These are phyloP conservation scores for Epistrophe grossulariae DNA, from an alignment of 2,888 invertebrate genomes.

Conservation along the genomic window DNA sequence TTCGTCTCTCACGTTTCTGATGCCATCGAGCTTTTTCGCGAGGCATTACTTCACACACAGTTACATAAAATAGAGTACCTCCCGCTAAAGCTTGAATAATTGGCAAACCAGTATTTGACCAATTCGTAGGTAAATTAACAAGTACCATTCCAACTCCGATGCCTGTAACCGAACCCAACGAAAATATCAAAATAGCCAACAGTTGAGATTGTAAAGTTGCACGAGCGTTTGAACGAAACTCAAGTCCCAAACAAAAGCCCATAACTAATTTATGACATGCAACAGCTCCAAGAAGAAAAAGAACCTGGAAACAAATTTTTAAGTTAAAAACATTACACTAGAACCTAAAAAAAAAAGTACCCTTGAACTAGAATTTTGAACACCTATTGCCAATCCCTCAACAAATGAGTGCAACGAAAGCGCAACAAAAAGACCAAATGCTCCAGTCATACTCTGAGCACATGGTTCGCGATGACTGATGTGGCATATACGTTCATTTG, in stretches of 20 bases:
- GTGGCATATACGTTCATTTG: conserved; percentile 85
- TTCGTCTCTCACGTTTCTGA: conserved; percentile 84
- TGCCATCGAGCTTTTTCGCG: conserved; percentile 91
- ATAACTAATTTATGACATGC: conserved; percentile 93
- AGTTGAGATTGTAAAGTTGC: conserved; percentile 84
- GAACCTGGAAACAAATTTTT: conserved; percentile 85
- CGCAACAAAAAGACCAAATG: conserved; percentile 89
- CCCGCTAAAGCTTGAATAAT: conserved; percentile 90
- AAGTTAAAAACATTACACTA: too few species aligned
- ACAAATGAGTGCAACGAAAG: conserved; percentile 91
- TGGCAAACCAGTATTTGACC: conserved; percentile 84
- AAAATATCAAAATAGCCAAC: conserved; percentile 87
- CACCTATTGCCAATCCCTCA: conserved; percentile 92
- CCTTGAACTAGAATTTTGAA: conserved; percentile 87
- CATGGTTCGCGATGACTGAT: conserved; percentile 89
- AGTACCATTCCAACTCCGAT: conserved; percentile 88
- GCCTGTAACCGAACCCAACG: conserved; percentile 88
- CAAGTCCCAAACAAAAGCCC: conserved; percentile 91
- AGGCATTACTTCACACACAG: conserved; percentile 90
- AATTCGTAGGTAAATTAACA: conserved; percentile 84
- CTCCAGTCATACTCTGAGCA: conserved; percentile 86
- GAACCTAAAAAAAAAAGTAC: conserved; percentile 82
- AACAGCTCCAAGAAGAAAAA: conserved; percentile 88
- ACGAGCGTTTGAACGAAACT: conserved; percentile 86
- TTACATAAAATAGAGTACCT: conserved; percentile 91